Evolutionary conservation across 2,113 vertebrate genomes (phyloP).

Genomic region (Aleadryas rufinucha): DNA sequence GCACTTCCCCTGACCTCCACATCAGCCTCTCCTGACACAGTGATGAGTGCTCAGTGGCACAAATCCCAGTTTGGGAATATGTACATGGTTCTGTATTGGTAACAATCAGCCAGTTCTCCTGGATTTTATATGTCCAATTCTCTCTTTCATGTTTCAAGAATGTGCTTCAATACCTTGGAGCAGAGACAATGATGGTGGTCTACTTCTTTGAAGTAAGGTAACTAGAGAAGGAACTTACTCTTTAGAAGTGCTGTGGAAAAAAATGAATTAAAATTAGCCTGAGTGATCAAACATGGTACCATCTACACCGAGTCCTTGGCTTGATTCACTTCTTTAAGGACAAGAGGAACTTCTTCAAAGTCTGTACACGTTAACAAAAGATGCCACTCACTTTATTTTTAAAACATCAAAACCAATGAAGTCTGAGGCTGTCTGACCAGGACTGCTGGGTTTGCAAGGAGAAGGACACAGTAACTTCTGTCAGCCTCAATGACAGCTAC

Average conservation of each 20-base stretch:
- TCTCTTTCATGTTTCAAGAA: not conserved
- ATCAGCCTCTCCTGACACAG: not conserved
- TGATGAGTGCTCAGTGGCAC: not conserved
- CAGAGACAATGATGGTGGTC: not conserved
- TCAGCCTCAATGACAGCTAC: not conserved
- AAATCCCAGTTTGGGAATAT: not conserved
- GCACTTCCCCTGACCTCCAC: not conserved
- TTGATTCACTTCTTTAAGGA: not conserved
- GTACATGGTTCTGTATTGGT: not conserved
- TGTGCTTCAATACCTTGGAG: not conserved
- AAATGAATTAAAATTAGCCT: not conserved
- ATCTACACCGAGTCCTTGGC: not conserved
- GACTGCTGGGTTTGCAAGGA: not conserved
- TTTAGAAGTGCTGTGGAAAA: not conserved
- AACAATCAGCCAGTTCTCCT: not conserved
- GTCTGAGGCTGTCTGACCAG: not conserved
- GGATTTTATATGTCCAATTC: not conserved
- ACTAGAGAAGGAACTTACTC: not conserved
- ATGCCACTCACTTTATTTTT: slow-evolving; percentile 13
- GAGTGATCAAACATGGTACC: not conserved
- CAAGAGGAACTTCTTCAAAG: not conserved
- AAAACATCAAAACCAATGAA: slow-evolving; percentile 4
- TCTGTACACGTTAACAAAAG: not conserved
- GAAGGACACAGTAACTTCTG: not conserved
- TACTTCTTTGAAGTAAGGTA: not conserved